A percentile compares a stretch with the other conserved stretches of the same genome.
Conservation (phyloP, 2,113 vertebrate species). For the Corythoichthys intestinalis region DNA sequence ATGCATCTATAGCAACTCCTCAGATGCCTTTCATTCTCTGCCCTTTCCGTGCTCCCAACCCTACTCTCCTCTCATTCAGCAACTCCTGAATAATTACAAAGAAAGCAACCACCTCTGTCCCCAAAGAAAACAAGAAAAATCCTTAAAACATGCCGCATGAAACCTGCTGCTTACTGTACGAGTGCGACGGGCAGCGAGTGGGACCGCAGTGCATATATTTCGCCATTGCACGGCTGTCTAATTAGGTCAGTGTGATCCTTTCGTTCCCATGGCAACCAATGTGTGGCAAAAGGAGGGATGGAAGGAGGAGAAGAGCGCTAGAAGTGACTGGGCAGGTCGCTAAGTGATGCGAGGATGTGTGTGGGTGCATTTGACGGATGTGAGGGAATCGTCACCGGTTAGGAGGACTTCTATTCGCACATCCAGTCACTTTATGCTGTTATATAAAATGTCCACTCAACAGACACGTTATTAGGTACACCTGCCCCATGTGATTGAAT, state of each 20-base stretch:
- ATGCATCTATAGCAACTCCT: not conserved
- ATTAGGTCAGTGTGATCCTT: constrained; percentile 67
- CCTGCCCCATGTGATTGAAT: not conserved
- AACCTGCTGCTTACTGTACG: constrained; percentile 44
- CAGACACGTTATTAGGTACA: not conserved
- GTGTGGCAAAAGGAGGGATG: constrained; percentile 25
- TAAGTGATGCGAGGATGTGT: constrained; percentile 34
- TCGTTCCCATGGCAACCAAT: constrained; percentile 66
- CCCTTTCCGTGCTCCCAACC: not conserved
- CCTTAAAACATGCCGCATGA: constrained; percentile 1
- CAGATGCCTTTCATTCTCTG: not conserved
- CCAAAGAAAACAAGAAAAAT: not conserved
- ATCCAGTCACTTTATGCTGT: not conserved
- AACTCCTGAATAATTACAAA: not conserved
- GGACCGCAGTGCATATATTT: constrained; percentile 64
- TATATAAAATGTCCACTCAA: not conserved
- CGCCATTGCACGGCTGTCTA: constrained; percentile 61
- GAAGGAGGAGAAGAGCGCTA: not conserved
- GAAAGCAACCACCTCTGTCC: too few relatives aligned
- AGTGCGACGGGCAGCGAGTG: constrained; percentile 19
- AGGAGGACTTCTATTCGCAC: not conserved
- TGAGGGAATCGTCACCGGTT: not conserved
- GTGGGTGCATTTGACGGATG: constrained; percentile 9
- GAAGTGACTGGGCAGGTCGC: constrained; percentile 41
- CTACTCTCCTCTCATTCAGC: not conserved